phyloP scores from a whole-genome alignment of 1,140 invertebrate species.

The Pteromalus puparum region DNA sequence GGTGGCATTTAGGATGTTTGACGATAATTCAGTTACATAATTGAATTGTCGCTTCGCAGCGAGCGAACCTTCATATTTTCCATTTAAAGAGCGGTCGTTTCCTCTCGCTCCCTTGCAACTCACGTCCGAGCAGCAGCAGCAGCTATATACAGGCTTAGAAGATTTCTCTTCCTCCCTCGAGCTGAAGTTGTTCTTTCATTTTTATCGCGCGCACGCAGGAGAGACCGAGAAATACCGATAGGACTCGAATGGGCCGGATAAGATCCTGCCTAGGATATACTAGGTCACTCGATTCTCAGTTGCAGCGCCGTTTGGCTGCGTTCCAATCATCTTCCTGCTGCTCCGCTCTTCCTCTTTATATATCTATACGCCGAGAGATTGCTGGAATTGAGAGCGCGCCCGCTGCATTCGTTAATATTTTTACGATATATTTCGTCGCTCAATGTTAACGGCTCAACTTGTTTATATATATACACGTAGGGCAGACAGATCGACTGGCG shows the following conservation, averaged over 20 bases:
- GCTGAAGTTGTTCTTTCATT: slow-evolving; percentile 6
- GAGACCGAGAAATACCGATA: slow-evolving; percentile 8
- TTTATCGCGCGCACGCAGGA: not conserved
- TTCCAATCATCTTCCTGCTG: slow-evolving; percentile 29
- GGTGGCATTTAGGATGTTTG: not conserved
- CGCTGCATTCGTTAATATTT: slow-evolving; percentile 39
- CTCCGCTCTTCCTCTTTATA: not conserved
- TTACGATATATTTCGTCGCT: not conserved
- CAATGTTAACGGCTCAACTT: not conserved
- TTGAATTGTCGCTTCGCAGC: slow-evolving; percentile 8
- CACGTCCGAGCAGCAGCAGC: too few species aligned
- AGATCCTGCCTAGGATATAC: slow-evolving; percentile 33
- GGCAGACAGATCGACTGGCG: not conserved
- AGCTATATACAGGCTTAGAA: not conserved
- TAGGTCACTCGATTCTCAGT: slow-evolving; percentile 41
- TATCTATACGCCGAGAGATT: slow-evolving; percentile 2
- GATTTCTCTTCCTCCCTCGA: not conserved
- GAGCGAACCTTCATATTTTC: not conserved
- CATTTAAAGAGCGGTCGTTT: not conserved
- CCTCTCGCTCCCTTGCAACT: not conserved
- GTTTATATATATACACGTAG: not conserved
- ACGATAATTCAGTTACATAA: slow-evolving; percentile 24
- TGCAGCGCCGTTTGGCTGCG: slow-evolving; percentile 35
- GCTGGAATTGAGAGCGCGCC: slow-evolving; percentile 18
- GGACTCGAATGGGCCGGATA: slow-evolving; percentile 14